Conservation (phyloP, 2,113 vertebrate genomes). For the Neodon shergylaensis region DNA sequence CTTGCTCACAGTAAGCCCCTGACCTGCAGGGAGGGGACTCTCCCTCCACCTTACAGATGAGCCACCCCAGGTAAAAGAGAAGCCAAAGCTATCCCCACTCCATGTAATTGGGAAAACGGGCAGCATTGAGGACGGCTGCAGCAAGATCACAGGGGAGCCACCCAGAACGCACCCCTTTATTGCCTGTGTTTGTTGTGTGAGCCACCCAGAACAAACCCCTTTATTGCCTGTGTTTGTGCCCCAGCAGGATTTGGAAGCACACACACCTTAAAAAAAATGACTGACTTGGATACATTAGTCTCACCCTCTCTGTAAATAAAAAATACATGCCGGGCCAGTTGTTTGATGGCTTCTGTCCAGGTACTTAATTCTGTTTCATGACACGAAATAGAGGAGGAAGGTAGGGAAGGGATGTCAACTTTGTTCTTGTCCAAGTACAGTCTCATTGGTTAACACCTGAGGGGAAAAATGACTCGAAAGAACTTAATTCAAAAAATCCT, state of each 20-base stretch:
- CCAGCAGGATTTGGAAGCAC: slow-evolving; percentile 36
- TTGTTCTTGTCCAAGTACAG: slow-evolving; percentile 70
- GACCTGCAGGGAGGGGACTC: not conserved
- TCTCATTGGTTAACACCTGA: slow-evolving; percentile 80
- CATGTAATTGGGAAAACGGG: slow-evolving; percentile 52
- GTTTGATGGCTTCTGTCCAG: slow-evolving; percentile 69
- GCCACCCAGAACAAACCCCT: not conserved
- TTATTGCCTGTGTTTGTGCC: not conserved
- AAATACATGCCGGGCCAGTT: slow-evolving; percentile 60
- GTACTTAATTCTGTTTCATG: slow-evolving; percentile 77
- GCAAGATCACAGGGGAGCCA: not conserved
- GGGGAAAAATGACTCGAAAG: slow-evolving; percentile 85
- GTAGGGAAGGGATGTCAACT: not conserved
- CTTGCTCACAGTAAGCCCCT: not conserved
- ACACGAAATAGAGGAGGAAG: slow-evolving; percentile 51
- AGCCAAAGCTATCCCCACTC: not conserved
- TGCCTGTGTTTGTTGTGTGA: not conserved
- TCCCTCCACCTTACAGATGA: not conserved
- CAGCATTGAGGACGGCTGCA: not conserved
- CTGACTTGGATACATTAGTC: slow-evolving; percentile 31
- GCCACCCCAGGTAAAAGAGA: not conserved
- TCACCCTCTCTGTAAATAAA: slow-evolving; percentile 75
- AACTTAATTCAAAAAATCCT: slow-evolving; percentile 95
- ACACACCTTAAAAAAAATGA: slow-evolving; percentile 64
- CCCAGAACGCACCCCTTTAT: not conserved